Conservation (phyloP, 2,888 invertebrate species). For the Apoda limacodes region DNA sequence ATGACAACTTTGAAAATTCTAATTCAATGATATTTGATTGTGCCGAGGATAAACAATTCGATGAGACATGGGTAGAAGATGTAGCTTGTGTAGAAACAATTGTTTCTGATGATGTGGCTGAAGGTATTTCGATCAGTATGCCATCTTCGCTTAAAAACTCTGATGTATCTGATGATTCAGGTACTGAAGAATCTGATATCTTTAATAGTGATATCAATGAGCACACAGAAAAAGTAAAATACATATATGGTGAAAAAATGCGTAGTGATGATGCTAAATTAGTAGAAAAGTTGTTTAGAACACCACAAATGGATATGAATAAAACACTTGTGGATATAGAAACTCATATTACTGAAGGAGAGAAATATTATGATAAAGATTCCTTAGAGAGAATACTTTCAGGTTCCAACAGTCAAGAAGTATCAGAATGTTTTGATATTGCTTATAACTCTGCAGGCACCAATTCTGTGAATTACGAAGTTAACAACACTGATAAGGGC, state of each 20-base stretch:
- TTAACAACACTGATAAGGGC: conserved; percentile 19
- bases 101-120: conserved; percentile 51
- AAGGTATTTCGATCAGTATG: conserved; percentile 40
- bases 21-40: conserved; percentile 25
- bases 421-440: conserved; percentile 22
- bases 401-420: conserved; percentile 22
- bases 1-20: conserved; percentile 26
- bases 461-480: conserved; percentile 13
- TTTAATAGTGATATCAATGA: conserved; percentile 25
- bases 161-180: conserved; percentile 24
- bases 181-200: conserved; percentile 23
- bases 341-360: conserved; percentile 20
- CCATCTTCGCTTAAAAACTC: conserved; percentile 30
- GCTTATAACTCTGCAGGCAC: conserved; percentile 28
- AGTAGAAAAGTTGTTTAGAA: conserved; percentile 44
- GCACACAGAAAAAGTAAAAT: conserved; percentile 36
- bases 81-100: conserved; percentile 59
- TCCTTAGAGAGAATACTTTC: conserved; percentile 34
- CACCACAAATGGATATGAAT: conserved; percentile 50
- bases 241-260: conserved; percentile 44
- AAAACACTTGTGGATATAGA: conserved; percentile 34
- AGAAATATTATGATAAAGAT: conserved; percentile 29
- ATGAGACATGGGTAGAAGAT: conserved; percentile 55
- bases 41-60: conserved; percentile 29
- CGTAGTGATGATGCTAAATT: conserved; percentile 38